Conservation (phyloP, 2,888 invertebrate genomes). For the Diarsia rubi region DNA sequence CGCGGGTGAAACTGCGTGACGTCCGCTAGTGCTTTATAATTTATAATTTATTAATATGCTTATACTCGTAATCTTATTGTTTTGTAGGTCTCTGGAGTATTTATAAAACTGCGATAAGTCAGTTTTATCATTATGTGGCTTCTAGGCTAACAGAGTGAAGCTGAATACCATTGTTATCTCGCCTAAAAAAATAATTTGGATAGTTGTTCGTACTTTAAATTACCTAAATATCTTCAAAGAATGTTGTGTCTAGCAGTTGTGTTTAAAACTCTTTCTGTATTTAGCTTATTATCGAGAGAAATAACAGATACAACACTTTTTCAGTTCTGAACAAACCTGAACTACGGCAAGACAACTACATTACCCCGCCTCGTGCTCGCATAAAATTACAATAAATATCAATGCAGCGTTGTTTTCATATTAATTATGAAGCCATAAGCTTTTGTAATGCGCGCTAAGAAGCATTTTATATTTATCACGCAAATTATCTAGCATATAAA, state of each 20-base stretch:
- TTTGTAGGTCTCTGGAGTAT: not conserved
- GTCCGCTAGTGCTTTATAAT: too few species aligned
- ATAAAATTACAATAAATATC: conserved; percentile 66
- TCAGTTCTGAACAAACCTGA: conserved; percentile 8
- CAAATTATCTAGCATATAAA: conserved; percentile 42
- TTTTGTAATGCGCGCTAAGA: conserved; percentile 39
- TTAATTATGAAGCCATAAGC: conserved; percentile 61
- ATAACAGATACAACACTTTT: not conserved
- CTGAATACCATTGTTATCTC: too few species aligned
- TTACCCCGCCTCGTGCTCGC: conserved; percentile 16
- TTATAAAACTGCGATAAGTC: not conserved
- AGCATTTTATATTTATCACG: conserved; percentile 28
- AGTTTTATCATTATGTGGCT: too few species aligned
- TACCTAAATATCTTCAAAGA: not conserved
- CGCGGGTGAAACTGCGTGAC: too few species aligned
- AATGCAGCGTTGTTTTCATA: conserved; percentile 42
- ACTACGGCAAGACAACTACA: conserved; percentile 27
- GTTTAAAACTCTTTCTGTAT: not conserved
- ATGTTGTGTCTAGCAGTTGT: not conserved
- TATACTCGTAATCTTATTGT: not conserved
- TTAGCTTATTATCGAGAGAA: not conserved
- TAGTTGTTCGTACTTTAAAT: too few species aligned
- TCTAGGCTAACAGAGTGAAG: too few species aligned
- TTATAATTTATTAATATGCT: not conserved
- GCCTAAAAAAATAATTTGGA: too few species aligned